Conservation (phyloP, 2,113 vertebrate species). For the Odocoileus virginianus region DNA sequence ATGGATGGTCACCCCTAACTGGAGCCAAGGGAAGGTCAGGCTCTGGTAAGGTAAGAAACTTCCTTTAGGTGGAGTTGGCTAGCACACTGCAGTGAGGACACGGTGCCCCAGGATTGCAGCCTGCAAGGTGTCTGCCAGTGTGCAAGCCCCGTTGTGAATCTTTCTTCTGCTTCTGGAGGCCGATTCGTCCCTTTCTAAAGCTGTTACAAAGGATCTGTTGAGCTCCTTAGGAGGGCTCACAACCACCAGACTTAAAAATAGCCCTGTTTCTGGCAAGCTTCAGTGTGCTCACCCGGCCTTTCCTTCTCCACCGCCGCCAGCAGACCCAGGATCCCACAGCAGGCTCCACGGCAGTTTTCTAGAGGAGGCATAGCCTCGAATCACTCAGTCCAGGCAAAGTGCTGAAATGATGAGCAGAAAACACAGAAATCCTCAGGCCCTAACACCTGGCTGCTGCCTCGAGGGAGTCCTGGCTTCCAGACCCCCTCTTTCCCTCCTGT, state of each 20-base stretch:
- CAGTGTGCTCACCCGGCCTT: background rate
- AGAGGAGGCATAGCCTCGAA: background rate
- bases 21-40: conserved; percentile 60
- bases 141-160: conserved; percentile 20
- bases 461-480: too few relatives aligned
- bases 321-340: background rate
- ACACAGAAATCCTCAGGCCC: background rate
- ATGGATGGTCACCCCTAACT: conserved; percentile 30
- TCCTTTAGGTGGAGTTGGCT: conserved; percentile 16
- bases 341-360: conserved; percentile 17
- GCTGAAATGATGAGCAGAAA: background rate
- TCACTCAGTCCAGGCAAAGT: background rate
- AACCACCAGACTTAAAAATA: conserved; percentile 14
- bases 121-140: conserved; percentile 43
- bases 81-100: conserved; percentile 54
- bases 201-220: conserved; percentile 37
- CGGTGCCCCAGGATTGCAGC: conserved; percentile 49
- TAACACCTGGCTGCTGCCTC: background rate
- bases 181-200: conserved; percentile 57
- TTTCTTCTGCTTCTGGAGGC: conserved; percentile 69
- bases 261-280: background rate
- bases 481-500: background rate
- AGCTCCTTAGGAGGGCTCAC: conserved; percentile 39
- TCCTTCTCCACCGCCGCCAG: background rate
- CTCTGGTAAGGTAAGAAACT: conserved; percentile 15